Evolutionary conservation across 2,888 invertebrate species (phyloP).

Genomic region (Cosmia trapezina): DNA sequence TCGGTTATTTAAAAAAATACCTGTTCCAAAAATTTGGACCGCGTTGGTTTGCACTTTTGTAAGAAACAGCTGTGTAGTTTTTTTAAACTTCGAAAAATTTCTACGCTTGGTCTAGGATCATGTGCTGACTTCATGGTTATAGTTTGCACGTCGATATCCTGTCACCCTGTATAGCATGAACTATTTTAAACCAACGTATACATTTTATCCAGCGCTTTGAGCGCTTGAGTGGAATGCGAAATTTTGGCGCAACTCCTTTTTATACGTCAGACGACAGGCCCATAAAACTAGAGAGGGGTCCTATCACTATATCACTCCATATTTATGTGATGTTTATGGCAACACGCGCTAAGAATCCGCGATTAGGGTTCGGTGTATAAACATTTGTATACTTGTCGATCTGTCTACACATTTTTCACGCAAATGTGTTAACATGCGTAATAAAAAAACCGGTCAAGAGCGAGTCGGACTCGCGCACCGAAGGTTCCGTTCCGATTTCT

Average conservation of each 20-base stretch:
- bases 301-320: conserved; percentile 62
- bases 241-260: conserved; percentile 57
- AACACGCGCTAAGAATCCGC: conserved; percentile 54
- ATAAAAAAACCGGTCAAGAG: no score
- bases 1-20: no score
- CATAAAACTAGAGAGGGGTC: conserved; percentile 53
- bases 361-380: conserved; percentile 52
- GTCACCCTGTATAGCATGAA: conserved; percentile 4
- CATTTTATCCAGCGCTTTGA: conserved; percentile 55
- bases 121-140: no score
- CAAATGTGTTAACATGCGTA: no score
- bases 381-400: conserved; percentile 54
- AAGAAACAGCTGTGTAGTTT: no score
- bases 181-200: conserved; percentile 50
- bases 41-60: no score
- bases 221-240: conserved; percentile 60
- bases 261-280: conserved; percentile 48
- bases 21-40: no score
- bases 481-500: no score
- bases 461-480: no score
- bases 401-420: conserved; percentile 42
- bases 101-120: no score
- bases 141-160: no score
- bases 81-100: no score
- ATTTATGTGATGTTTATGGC: conserved; percentile 58